Conservation (phyloP, 2,113 vertebrate genomes). For the Acinonyx jubatus region DNA sequence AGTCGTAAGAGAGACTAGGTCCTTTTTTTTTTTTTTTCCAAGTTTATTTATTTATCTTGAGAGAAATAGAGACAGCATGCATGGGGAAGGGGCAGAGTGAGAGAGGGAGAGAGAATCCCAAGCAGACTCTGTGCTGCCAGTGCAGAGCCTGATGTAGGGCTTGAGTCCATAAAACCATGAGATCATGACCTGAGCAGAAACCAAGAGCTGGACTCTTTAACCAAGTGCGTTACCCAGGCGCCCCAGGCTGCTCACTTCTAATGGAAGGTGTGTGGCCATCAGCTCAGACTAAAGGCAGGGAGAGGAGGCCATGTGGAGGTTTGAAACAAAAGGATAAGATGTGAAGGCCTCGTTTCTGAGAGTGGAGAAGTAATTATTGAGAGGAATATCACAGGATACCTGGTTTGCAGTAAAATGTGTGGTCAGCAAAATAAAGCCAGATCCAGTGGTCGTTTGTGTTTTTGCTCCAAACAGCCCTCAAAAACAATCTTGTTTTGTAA, state of each 20-base stretch:
- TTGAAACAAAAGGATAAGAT: not conserved
- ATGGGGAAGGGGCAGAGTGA: too few species aligned
- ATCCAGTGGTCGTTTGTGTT: not conserved
- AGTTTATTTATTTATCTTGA: too few species aligned
- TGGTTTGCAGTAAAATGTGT: not conserved
- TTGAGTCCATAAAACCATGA: too few species aligned
- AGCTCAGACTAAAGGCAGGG: not conserved
- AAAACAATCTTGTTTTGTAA: not conserved
- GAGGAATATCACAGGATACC: not conserved
- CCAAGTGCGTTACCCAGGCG: too few species aligned
- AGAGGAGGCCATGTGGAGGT: not conserved
- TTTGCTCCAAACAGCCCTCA: not conserved
- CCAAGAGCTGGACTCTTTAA: too few species aligned
- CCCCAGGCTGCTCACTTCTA: not conserved
- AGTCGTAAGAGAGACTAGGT: not conserved
- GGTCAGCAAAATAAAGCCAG: not conserved
- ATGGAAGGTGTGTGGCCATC: not conserved
- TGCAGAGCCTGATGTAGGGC: too few species aligned
- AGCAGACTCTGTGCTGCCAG: too few species aligned
- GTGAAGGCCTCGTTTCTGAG: not conserved
- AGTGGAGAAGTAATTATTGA: not conserved
- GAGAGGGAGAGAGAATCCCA: too few species aligned
- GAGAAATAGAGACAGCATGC: too few species aligned
- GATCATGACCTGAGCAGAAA: too few species aligned
- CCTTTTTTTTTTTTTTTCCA: too few species aligned